Conservation (phyloP, 1,140 invertebrate species). For the Argopecten irradians region DNA sequence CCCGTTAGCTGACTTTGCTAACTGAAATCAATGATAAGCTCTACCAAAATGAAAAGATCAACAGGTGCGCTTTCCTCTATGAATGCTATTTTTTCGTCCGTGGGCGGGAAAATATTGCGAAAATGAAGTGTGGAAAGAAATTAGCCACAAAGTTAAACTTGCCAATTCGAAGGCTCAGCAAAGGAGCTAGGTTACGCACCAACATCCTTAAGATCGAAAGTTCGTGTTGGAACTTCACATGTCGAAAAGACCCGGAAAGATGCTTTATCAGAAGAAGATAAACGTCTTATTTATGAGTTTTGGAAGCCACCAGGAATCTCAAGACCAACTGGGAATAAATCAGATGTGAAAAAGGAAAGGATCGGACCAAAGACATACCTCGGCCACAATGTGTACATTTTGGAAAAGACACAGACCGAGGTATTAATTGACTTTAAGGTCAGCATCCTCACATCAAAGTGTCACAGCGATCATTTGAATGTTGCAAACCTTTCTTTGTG, state of each 20-base stretch:
- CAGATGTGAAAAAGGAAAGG: background rate
- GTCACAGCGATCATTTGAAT: background rate
- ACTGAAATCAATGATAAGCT: too few species aligned
- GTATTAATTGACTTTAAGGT: background rate
- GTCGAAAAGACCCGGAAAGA: background rate
- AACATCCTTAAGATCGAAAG: too few species aligned
- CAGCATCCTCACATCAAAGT: background rate
- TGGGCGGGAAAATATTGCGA: too few species aligned
- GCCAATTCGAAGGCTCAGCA: too few species aligned
- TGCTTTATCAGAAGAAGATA: background rate
- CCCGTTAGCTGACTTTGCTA: too few species aligned
- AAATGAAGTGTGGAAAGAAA: too few species aligned
- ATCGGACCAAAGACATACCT: background rate
- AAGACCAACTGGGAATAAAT: slow-evolving; percentile 17
- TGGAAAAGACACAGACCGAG: background rate
- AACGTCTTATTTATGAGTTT: background rate
- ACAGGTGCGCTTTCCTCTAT: too few species aligned
- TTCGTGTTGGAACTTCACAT: too few species aligned
- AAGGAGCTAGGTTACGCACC: too few species aligned
- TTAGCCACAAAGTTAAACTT: too few species aligned
- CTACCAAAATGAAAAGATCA: too few species aligned
- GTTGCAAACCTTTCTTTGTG: background rate
- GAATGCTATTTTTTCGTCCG: too few species aligned
- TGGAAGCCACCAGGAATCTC: background rate
- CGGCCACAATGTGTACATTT: background rate